Evolutionary conservation across 2,888 invertebrate genomes (phyloP).

Genomic region (Cantharis nigra): DNA sequence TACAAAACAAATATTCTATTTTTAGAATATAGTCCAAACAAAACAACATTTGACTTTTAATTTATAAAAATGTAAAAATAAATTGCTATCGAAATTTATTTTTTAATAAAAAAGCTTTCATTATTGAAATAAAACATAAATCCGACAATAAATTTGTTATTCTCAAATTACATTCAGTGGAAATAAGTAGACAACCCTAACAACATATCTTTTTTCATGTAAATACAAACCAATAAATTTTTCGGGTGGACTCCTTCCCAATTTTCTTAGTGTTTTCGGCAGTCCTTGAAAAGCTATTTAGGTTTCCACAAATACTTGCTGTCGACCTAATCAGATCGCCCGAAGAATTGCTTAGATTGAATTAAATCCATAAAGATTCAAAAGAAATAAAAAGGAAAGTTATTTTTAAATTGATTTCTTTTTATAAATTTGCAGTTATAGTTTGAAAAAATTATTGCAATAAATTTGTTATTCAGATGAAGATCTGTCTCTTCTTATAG

Average conservation of each 20-base stretch:
- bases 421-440: neutral
- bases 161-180: constrained; percentile 6
- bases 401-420: neutral
- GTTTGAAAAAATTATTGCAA: neutral
- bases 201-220: constrained; percentile 10
- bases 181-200: constrained; percentile 7
- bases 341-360: constrained; percentile 25
- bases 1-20: constrained; percentile 23
- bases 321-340: constrained; percentile 21
- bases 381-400: neutral
- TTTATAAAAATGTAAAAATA: neutral
- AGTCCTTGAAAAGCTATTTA: constrained; percentile 12
- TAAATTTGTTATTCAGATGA: neutral
- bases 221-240: constrained; percentile 10
- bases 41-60: neutral
- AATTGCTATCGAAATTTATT: neutral
- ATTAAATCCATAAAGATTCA: constrained; percentile 18
- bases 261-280: constrained; percentile 5
- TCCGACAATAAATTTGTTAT: constrained; percentile 7
- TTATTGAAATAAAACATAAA: neutral
- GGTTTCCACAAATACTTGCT: constrained; percentile 17
- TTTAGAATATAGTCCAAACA: neutral
- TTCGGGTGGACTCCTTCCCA: neutral
- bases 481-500: neutral
- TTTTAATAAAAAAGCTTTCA: neutral